Conservation (phyloP, 2,797 vertebrate genomes). For the Urophycis tenuis region DNA sequence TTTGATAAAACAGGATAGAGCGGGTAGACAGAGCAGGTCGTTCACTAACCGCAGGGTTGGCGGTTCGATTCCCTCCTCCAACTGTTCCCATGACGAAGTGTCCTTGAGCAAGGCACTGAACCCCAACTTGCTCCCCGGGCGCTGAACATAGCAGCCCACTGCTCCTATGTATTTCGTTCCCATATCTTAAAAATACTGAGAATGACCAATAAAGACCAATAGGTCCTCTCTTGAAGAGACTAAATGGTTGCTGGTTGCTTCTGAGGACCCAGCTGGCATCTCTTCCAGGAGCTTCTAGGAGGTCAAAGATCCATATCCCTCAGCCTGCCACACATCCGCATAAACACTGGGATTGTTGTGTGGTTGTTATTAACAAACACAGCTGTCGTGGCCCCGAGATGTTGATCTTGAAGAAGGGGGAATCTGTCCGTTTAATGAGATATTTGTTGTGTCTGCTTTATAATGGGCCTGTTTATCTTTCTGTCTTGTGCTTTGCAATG, state of each 20-base stretch:
- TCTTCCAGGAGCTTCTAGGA: constrained; percentile 9
- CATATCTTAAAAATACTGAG: too few relatives aligned
- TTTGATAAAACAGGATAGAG: neutral
- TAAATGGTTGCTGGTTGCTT: neutral
- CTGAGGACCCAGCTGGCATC: too few relatives aligned
- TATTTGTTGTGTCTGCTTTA: neutral
- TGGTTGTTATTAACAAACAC: constrained; percentile 17
- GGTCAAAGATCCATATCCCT: constrained; percentile 5
- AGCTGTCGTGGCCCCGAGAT: neutral
- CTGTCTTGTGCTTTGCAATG: neutral
- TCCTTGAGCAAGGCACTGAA: too few relatives aligned
- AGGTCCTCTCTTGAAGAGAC: neutral
- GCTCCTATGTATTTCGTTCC: too few relatives aligned
- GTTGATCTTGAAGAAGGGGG: neutral
- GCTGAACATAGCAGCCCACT: too few relatives aligned
- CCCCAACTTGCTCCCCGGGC: too few relatives aligned
- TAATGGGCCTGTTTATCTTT: neutral
- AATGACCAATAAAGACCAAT: too few relatives aligned
- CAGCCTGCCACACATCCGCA: constrained; percentile 34
- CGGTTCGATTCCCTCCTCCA: too few relatives aligned
- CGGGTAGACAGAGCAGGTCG: too few relatives aligned
- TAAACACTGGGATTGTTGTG: constrained; percentile 36
- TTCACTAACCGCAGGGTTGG: too few relatives aligned
- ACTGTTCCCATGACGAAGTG: too few relatives aligned
- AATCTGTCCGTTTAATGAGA: neutral